Evolutionary conservation across 2,888 invertebrate genomes (phyloP).

Genomic region (Sepioteuthis lessoniana): DNA sequence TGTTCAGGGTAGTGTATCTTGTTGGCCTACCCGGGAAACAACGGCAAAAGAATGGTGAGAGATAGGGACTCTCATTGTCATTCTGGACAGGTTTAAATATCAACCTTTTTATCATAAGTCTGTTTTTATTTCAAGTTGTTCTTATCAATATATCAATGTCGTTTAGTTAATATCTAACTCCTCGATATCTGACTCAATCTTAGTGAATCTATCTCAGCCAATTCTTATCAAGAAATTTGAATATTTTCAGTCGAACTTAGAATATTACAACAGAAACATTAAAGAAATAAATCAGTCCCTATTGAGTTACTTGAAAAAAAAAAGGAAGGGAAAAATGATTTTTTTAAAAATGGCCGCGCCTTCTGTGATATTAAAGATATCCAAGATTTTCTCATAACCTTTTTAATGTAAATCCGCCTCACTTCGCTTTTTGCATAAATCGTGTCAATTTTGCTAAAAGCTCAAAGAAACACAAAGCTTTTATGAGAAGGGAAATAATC

Average conservation of each 20-base stretch:
- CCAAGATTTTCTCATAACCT: not conserved
- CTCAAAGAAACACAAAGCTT: not conserved
- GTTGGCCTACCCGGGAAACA: too few species aligned
- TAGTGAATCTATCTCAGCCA: not conserved
- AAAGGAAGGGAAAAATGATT: not conserved
- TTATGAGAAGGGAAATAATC: not conserved
- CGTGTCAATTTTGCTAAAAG: not conserved
- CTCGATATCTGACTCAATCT: not conserved
- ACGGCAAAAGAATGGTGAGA: too few species aligned
- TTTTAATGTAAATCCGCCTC: not conserved
- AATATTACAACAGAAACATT: not conserved
- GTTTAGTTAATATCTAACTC: not conserved
- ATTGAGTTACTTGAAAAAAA: not conserved
- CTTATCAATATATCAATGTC: too few species aligned
- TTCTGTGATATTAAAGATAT: not conserved
- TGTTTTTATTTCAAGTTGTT: too few species aligned
- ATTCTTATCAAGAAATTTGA: not conserved
- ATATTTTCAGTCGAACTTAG: not conserved
- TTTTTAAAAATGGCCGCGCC: not conserved
- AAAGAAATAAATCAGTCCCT: not conserved
- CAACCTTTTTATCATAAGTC: too few species aligned
- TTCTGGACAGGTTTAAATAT: too few species aligned
- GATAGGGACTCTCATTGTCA: too few species aligned
- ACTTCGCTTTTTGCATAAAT: not conserved
- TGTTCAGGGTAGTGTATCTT: too few species aligned